phyloP scores from a whole-genome alignment of 2,888 invertebrate genomes.

The Lasioglossum oenotherae region DNA sequence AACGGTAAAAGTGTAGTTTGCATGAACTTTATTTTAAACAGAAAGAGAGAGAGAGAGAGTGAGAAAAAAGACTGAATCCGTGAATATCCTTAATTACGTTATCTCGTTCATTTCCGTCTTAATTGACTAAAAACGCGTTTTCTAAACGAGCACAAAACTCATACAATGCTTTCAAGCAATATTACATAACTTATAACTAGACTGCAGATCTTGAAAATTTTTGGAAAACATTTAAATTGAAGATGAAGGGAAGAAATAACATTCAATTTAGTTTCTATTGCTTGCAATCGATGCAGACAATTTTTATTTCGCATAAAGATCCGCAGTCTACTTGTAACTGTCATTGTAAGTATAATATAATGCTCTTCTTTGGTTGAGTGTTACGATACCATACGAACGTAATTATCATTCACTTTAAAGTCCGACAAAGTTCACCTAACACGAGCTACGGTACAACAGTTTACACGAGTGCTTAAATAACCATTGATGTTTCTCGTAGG shows the following conservation, averaged over 20 bases:
- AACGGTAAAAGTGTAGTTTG: not conserved
- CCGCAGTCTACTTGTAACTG: slow-evolving; percentile 39
- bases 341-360: slow-evolving; percentile 40
- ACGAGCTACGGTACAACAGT: slow-evolving; percentile 29
- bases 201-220: no score
- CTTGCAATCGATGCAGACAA: no score
- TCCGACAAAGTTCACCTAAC: slow-evolving; percentile 28
- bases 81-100: slow-evolving; percentile 29
- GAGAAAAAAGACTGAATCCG: not conserved
- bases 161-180: slow-evolving; percentile 20
- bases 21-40: not conserved
- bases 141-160: slow-evolving; percentile 18
- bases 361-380: slow-evolving; percentile 51
- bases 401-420: slow-evolving; percentile 24
- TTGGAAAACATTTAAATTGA: no score
- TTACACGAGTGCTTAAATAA: slow-evolving; percentile 44
- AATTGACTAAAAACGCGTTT: slow-evolving; percentile 30
- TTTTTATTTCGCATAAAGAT: no score
- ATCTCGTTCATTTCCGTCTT: slow-evolving; percentile 33
- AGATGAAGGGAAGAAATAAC: no score
- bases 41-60: not conserved
- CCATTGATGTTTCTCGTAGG: slow-evolving; percentile 21
- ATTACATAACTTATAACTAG: slow-evolving; percentile 50
- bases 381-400: slow-evolving; percentile 41
- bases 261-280: no score